These are phyloP conservation scores for Catharus ustulatus DNA, from an alignment of 2,797 vertebrate species.

Conservation along the genomic window DNA sequence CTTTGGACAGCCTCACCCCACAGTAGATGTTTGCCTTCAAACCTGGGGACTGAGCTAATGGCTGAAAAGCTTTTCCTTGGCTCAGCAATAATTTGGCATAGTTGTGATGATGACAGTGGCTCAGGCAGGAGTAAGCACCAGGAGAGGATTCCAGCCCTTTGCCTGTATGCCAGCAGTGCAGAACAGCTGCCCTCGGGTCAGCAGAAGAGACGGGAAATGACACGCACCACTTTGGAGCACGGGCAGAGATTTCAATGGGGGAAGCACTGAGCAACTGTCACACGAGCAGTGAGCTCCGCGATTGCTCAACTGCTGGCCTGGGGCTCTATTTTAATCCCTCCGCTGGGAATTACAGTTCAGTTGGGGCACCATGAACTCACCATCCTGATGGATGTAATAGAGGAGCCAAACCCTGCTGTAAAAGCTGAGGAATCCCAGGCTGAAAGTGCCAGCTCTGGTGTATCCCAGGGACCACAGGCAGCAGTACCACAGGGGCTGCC, in stretches of 20 bases:
- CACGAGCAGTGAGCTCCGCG: accelerated
- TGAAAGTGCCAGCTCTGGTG: not conserved
- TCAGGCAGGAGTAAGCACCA: not conserved
- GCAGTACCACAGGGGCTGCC: not conserved
- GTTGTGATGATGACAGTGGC: not conserved
- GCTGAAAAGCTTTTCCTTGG: not conserved
- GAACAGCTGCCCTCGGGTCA: not conserved
- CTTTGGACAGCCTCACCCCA: not conserved
- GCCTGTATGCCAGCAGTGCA: not conserved
- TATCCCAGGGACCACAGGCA: not conserved
- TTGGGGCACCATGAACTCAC: not conserved
- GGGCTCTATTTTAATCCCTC: constrained; percentile 10
- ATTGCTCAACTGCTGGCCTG: not conserved
- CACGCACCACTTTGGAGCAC: not conserved
- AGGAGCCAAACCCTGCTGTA: not conserved
- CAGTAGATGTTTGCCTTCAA: not conserved
- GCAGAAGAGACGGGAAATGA: constrained; percentile 34
- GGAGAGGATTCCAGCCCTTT: not conserved
- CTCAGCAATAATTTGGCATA: not conserved
- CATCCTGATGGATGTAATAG: accelerated
- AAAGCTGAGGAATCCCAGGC: not conserved
- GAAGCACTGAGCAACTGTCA: not conserved
- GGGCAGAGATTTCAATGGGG: not conserved
- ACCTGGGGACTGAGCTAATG: not conserved
- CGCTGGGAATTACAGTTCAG: not conserved